These are phyloP conservation scores for Chlamydotis undulata DNA, from an alignment of 2,113 vertebrate genomes.

Conservation along the genomic window DNA sequence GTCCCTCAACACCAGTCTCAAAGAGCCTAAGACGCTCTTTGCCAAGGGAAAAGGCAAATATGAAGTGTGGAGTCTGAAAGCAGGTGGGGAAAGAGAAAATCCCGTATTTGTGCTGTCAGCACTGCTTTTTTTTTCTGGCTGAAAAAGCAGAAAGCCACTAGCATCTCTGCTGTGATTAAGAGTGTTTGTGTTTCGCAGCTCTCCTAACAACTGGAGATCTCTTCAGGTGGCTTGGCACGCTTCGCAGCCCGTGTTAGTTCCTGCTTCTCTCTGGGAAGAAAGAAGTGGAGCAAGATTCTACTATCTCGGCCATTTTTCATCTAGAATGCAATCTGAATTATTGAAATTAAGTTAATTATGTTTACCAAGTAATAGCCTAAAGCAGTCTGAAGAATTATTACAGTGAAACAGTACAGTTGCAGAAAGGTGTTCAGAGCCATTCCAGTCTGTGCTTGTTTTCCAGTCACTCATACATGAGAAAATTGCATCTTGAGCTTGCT, in stretches of 20 bases:
- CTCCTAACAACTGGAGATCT: slow-evolving; percentile 2
- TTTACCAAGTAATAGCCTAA: slow-evolving; percentile 32
- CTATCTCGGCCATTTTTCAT: background rate
- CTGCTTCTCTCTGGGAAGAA: background rate
- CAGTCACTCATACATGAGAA: background rate
- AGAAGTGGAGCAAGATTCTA: background rate
- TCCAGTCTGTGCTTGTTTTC: background rate
- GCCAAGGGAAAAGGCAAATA: background rate
- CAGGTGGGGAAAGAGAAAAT: background rate
- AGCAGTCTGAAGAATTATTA: background rate
- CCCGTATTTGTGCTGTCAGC: background rate
- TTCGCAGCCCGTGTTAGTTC: background rate
- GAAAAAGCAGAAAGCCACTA: background rate
- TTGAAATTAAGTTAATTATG: slow-evolving; percentile 30
- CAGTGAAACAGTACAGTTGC: background rate
- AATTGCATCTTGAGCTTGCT: background rate
- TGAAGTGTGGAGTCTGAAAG: background rate
- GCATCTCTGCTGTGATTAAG: background rate
- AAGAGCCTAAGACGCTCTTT: background rate
- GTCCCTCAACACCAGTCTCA: background rate
- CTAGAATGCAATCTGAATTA: background rate
- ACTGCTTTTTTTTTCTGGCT: background rate
- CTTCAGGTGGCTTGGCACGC: background rate
- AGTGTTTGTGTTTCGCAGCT: background rate
- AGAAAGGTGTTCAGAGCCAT: background rate